A percentile compares a stretch with the other conserved stretches of the same genome.
These are phyloP conservation scores for Lydus trimaculatus DNA, from an alignment of 2,888 invertebrate species.

Conservation along the genomic window DNA sequence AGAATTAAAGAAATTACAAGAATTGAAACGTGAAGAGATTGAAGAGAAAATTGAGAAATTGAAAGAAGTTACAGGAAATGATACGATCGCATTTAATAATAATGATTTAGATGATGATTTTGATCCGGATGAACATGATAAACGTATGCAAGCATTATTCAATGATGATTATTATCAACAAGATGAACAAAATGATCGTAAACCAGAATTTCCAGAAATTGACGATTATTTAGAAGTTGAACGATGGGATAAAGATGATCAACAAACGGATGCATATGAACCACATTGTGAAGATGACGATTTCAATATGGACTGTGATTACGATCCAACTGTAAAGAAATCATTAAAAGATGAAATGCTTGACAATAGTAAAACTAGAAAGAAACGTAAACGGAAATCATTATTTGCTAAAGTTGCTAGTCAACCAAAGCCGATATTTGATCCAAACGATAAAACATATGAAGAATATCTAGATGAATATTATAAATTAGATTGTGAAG, in stretches of 20 bases:
- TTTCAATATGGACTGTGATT: conserved; percentile 92
- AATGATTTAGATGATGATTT: conserved; percentile 90
- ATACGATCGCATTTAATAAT: conserved; percentile 69
- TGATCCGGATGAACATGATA: conserved; percentile 88
- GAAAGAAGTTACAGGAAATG: conserved; percentile 87
- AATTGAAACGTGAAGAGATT: conserved; percentile 88
- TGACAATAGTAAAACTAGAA: conserved; percentile 65
- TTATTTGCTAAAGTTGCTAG: conserved; percentile 77
- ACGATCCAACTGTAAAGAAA: conserved; percentile 65
- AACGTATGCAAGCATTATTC: conserved; percentile 85
- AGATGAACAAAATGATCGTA: conserved; percentile 69
- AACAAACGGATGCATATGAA: conserved; percentile 50
- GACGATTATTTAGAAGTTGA: conserved; percentile 75
- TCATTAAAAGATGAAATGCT: conserved; percentile 66
- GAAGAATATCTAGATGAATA: conserved; percentile 93
- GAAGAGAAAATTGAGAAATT: conserved; percentile 86
- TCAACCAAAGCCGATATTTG: conserved; percentile 82
- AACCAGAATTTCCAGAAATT: conserved; percentile 86
- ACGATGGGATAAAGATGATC: conserved; percentile 68
- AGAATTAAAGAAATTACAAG: conserved; percentile 87
- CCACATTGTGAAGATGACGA: conserved; percentile 81
- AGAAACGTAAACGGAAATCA: conserved; percentile 71
- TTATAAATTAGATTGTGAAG: conserved; percentile 94
- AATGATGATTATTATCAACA: conserved; percentile 86
- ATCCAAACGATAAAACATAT: conserved; percentile 81